Base-by-base conservation (phyloP, 2,113 vertebrate genomes). In the Verasper variegatus region DNA sequence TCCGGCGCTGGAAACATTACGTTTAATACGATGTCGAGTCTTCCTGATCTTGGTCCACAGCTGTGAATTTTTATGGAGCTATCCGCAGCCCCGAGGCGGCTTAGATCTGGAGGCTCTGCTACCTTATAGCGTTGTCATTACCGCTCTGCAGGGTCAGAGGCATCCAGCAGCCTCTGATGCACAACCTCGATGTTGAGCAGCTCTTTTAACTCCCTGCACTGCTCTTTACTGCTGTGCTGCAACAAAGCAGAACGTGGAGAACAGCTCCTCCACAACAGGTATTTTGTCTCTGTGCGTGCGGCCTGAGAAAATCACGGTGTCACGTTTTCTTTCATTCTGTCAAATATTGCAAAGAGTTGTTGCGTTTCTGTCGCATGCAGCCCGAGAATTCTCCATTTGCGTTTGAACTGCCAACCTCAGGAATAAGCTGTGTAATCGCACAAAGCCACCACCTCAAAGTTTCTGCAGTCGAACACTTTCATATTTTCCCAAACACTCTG, bases 21-120 rank as follows among this genome's bases (percentile, higher is more conserved):
- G 81, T 86, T 85, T 86, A 90, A 90, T 89, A 85, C 56, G 80
- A 67, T 83, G 82, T 84, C 54, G 74, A 83, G 67, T 78, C 86
- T 82, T 31, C 77, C 64, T 42, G 86, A 59, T 88, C 77, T 75
- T 66, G 67, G 80, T 86, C 89, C 90, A 84, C 78, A 79, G 89
- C 90, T 83, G 85, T 91, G 90, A 92, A 91, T 92, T 91, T 90
- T 90, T 85, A 91, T 90, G 80, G 81, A 21, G 27, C 13, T 8
- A 60, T n/a, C 61, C 42, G 75, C 62, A 57, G 88, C 90, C 87
- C 3, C 27, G 76, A 31, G 86, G 91, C 81, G 4, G 13, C 8
- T 86, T 63, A 67, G 71, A 82, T 72, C 61, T 73, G 27, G 61
- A 80, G 49, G 67, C 71, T 83, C 62, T 37, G 63, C 79, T 72